A percentile compares a stretch with the other conserved stretches of the same genome.
phyloP scores from a whole-genome alignment of 2,797 vertebrate species.

The Schizopygopsis malacanthus region DNA sequence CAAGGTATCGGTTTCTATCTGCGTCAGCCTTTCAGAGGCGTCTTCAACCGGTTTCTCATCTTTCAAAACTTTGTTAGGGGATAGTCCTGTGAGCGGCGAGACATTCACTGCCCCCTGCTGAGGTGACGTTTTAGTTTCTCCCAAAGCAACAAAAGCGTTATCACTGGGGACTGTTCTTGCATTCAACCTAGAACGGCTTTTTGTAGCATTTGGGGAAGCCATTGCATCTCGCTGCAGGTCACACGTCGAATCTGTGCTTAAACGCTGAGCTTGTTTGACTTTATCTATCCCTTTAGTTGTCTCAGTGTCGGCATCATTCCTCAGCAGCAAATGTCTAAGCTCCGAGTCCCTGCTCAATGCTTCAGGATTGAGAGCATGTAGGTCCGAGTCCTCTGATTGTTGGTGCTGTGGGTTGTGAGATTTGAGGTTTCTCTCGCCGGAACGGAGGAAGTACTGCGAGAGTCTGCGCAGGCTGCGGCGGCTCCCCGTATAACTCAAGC shows the following conservation, averaged over 20 bases:
- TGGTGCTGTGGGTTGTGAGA: constrained; percentile 31
- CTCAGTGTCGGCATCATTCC: neutral
- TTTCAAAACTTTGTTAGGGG: constrained; percentile 54
- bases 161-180: constrained; percentile 20
- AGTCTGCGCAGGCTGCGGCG: constrained; percentile 76
- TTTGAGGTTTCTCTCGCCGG: constrained; percentile 18
- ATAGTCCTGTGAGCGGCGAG: constrained; percentile 53
- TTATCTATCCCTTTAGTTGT: neutral
- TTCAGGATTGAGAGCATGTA: neutral
- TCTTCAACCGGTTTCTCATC: constrained; percentile 54
- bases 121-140: constrained; percentile 6
- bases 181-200: constrained; percentile 51
- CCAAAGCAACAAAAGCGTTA: constrained; percentile 3
- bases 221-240: constrained; percentile 7
- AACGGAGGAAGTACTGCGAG: constrained; percentile 60
- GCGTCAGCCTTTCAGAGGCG: constrained; percentile 61
- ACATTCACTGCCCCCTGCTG: constrained; percentile 36
- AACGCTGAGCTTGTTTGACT: neutral
- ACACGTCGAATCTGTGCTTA: neutral
- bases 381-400: neutral
- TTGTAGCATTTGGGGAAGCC: neutral
- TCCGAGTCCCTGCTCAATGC: constrained; percentile 1
- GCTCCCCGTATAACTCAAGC: constrained; percentile 75
- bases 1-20: constrained; percentile 34
- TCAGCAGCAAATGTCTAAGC: constrained; percentile 14